Evolutionary conservation across 2,797 vertebrate genomes (phyloP).

Genomic region (Notolepis coatsorum): DNA sequence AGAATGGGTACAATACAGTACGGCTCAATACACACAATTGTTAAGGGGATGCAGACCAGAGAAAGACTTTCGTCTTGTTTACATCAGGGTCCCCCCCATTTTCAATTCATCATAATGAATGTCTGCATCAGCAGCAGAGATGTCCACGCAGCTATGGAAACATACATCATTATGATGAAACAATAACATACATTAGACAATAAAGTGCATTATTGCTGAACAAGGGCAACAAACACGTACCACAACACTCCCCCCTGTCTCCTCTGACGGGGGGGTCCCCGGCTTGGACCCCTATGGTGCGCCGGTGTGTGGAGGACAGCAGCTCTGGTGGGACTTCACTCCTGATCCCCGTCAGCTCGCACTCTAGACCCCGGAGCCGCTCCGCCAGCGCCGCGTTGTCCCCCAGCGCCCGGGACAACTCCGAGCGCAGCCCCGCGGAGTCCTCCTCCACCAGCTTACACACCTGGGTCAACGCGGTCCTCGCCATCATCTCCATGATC

Average conservation of each 20-base stretch:
- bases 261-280: constrained; percentile 11
- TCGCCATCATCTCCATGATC: constrained; percentile 75
- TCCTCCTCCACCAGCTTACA: constrained; percentile 77
- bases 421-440: constrained; percentile 60
- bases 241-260: constrained; percentile 27
- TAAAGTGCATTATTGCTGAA: background rate
- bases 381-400: constrained; percentile 67
- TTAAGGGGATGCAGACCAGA: too few species aligned
- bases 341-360: constrained; percentile 51
- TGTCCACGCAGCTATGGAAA: too few species aligned
- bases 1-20: too few species aligned
- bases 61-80: too few species aligned
- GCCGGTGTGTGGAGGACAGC: constrained; percentile 46
- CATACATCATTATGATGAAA: too few species aligned
- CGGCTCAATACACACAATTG: too few species aligned
- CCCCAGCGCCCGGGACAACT: constrained; percentile 61
- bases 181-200: background rate
- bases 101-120: too few species aligned
- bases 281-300: constrained; percentile 68
- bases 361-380: constrained; percentile 64
- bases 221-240: constrained; percentile 26
- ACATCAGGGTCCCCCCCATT: too few species aligned
- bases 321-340: constrained; percentile 38
- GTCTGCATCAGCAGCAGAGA: too few species aligned
- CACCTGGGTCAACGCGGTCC: constrained; percentile 66